phyloP scores from a whole-genome alignment of 2,113 vertebrate genomes.

The Dissostichus mawsoni region DNA sequence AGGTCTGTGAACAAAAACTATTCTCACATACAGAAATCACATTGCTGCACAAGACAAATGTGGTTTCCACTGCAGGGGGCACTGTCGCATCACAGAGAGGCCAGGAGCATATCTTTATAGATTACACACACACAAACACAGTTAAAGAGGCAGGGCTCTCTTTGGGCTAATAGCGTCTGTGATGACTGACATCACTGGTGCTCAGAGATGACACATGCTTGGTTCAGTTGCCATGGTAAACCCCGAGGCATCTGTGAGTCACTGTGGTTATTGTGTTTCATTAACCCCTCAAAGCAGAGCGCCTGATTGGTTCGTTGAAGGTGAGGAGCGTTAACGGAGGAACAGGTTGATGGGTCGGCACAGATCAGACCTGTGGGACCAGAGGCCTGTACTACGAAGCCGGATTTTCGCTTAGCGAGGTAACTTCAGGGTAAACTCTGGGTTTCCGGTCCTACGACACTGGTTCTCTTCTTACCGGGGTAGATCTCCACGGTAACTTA shows the following conservation, averaged over 20 bases:
- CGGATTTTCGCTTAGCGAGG: no score
- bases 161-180: slow-evolving; percentile 24
- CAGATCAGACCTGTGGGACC: not conserved
- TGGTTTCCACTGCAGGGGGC: slow-evolving; percentile 54
- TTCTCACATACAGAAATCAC: not conserved
- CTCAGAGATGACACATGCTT: slow-evolving; percentile 46
- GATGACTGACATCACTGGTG: slow-evolving; percentile 50
- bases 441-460: no score
- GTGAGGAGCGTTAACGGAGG: not conserved
- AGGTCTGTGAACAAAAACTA: not conserved
- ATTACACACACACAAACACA: slow-evolving; percentile 1
- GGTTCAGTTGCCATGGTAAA: slow-evolving; percentile 31
- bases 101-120: not conserved
- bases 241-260: slow-evolving; percentile 35
- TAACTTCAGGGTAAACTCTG: no score
- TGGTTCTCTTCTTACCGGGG: no score
- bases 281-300: slow-evolving; percentile 36
- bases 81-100: slow-evolving; percentile 47
- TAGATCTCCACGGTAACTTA: no score
- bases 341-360: slow-evolving; percentile 10
- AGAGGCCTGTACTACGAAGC: slow-evolving; percentile 1
- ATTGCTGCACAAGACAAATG: not conserved
- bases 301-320: slow-evolving; percentile 27
- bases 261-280: slow-evolving; percentile 35
- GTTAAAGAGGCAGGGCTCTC: slow-evolving; percentile 5